These are phyloP conservation scores for Drosophila dunni DNA, from an alignment of 1,140 invertebrate genomes.

Conservation along the genomic window DNA sequence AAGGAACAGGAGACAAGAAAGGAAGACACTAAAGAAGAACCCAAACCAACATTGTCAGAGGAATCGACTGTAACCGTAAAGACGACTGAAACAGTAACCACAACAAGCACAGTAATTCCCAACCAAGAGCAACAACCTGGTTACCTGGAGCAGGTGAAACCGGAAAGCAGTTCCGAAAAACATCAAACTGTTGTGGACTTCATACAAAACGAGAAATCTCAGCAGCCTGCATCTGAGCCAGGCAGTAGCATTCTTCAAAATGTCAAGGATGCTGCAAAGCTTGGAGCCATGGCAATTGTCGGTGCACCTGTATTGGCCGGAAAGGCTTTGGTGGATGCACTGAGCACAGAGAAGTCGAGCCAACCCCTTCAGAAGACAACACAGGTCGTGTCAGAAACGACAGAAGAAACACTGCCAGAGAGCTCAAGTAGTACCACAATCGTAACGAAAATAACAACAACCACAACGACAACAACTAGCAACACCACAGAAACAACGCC, in stretches of 20 bases:
- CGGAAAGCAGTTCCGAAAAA: slow-evolving; percentile 18
- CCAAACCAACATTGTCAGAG: background rate
- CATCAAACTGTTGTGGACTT: slow-evolving; percentile 67
- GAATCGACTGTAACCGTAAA: background rate
- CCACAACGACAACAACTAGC: slow-evolving; percentile 57
- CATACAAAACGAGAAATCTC: slow-evolving; percentile 57
- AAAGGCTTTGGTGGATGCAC: slow-evolving; percentile 92
- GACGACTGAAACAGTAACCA: slow-evolving; percentile 28
- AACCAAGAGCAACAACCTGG: slow-evolving; percentile 39
- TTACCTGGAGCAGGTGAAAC: slow-evolving; percentile 36
- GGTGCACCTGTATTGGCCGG: slow-evolving; percentile 92
- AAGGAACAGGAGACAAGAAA: background rate
- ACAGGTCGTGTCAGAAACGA: slow-evolving; percentile 30
- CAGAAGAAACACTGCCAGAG: slow-evolving; percentile 41
- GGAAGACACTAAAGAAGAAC: background rate
- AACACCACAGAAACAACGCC: slow-evolving; percentile 37
- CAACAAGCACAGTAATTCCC: slow-evolving; percentile 34
- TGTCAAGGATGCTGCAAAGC: slow-evolving; percentile 92
- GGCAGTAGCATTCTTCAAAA: slow-evolving; percentile 81
- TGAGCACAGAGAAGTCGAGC: slow-evolving; percentile 86
- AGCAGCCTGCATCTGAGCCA: slow-evolving; percentile 5
- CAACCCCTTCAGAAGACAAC: slow-evolving; percentile 77
- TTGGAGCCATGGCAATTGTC: slow-evolving; percentile 92
- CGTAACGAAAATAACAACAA: slow-evolving; percentile 64
- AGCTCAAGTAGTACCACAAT: slow-evolving; percentile 50